phyloP scores from a whole-genome alignment of 2,113 vertebrate genomes.

The Mormyrus iriodes region DNA sequence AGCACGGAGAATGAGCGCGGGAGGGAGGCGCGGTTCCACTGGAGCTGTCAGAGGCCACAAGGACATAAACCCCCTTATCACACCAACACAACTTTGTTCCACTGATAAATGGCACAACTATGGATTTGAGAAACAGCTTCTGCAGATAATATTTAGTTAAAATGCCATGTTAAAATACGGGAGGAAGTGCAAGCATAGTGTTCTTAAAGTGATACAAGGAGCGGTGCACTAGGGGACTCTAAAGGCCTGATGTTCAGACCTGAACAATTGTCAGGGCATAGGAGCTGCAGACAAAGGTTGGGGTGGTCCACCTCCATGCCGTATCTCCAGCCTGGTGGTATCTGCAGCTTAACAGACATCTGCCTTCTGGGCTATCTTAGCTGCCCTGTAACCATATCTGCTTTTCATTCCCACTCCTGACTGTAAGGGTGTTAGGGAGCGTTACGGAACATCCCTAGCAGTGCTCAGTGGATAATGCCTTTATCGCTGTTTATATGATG shows the following conservation, averaged over 20 bases:
- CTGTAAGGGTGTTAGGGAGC: neutral
- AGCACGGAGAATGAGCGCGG: neutral
- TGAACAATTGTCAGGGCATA: neutral
- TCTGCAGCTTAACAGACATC: constrained; percentile 15
- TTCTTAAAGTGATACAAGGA: neutral
- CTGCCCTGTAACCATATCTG: neutral
- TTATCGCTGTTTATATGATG: neutral
- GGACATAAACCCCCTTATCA: constrained; percentile 18
- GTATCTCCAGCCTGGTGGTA: neutral
- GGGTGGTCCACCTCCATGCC: neutral
- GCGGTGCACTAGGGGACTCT: neutral
- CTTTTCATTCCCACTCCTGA: neutral
- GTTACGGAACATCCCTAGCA: neutral
- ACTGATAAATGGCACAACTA: constrained; percentile 28
- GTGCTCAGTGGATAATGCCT: neutral
- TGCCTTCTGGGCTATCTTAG: neutral
- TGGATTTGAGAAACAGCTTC: constrained; percentile 16
- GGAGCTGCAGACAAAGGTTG: neutral
- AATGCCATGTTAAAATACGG: constrained; percentile 49
- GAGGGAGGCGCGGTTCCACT: neutral
- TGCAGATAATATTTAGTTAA: constrained; percentile 19
- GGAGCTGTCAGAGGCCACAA: constrained; percentile 11
- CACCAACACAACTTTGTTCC: constrained; percentile 41
- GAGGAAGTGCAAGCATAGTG: constrained; percentile 29
- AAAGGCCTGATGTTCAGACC: neutral